Base-by-base conservation (phyloP, 2,797 vertebrate genomes). In the Mus minutoides region DNA sequence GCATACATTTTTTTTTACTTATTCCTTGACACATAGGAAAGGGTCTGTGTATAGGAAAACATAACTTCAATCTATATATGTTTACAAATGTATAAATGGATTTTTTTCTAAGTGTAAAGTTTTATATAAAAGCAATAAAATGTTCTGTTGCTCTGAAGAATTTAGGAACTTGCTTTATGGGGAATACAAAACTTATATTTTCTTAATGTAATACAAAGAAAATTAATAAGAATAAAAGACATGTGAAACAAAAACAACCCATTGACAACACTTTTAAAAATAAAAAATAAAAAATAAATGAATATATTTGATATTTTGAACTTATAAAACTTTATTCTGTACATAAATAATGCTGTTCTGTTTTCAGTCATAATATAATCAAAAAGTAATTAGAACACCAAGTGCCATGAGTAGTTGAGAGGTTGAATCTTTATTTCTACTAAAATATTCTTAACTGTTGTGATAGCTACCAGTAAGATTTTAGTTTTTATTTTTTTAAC, bases 21-120 rank as follows among this genome's bases (percentile, higher is more conserved):
- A 73, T 7, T 34, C 13, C 29, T 6, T 91, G 83, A 87, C 9
- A 29, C 76, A 85, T 90, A 71, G 87, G n/a, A 95, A 97, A 95
- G 29, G 3, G 37, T 77, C 5, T 95, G 22, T 80, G 21, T 67
- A 19, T 24, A 88, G n/a, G n/a, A 52, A 93, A 94, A 96, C 52
- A 77, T 43, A 93, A 52, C 16, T 80, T 8, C 24, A 69, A 77
- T 94, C 13, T 78, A 34, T 58, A 37, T 64, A n/a, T 93, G 79
- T 52, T 58, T 78, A 82, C 60, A 96, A 80, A 88, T 64, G 67
- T 0, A 83, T 12, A 29, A 64, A 16, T 6, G 6, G 43, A 46
- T 34, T 73, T 31, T 49, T 85, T 64, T 64, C 49, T 84, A 73
- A 87, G 54, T 89, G 64, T 56, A 54, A 79, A 43, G 8, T 73